These are phyloP conservation scores for Triplophysa dalaica DNA, from an alignment of 2,113 vertebrate genomes.

Conservation along the genomic window DNA sequence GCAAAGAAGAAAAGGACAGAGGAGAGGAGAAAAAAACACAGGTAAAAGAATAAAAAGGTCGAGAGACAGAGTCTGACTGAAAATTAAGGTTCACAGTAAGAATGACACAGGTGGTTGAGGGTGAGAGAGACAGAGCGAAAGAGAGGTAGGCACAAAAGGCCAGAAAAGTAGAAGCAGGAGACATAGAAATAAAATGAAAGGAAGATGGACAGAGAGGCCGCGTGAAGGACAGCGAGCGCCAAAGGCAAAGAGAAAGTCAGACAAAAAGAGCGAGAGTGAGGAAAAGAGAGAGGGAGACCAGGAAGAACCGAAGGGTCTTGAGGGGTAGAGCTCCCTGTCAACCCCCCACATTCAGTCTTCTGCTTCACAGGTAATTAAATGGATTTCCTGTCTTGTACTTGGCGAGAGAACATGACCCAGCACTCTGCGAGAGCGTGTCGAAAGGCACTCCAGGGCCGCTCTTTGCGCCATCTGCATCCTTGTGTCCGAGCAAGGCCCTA, in stretches of 20 bases:
- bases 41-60: constrained; percentile 29
- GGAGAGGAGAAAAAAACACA: constrained; percentile 38
- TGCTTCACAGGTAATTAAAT: constrained; percentile 99
- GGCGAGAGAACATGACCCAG: constrained; percentile 91
- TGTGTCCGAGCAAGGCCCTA: constrained; percentile 72
- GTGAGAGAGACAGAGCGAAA: constrained; percentile 4
- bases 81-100: constrained; percentile 22
- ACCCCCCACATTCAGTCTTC: constrained; percentile 86
- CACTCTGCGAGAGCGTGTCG: constrained; percentile 82
- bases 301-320: constrained; percentile 35
- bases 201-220: constrained; percentile 26
- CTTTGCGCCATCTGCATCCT: constrained; percentile 79
- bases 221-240: constrained; percentile 26
- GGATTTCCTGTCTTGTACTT: constrained; percentile 99
- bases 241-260: constrained; percentile 53
- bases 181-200: constrained; percentile 26
- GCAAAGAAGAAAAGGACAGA: constrained; percentile 47
- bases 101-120: constrained; percentile 37
- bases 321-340: constrained; percentile 74
- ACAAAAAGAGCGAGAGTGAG: constrained; percentile 59
- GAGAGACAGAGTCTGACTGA: constrained; percentile 30
- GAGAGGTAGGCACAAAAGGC: constrained; percentile 40
- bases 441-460: constrained; percentile 85
- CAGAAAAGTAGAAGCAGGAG: constrained; percentile 26
- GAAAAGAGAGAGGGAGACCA: constrained; percentile 18